Evolutionary conservation across 2,113 vertebrate genomes (phyloP), one percentile per base, ranked within the genome.

Genomic region (Fukomys damarensis): DNA sequence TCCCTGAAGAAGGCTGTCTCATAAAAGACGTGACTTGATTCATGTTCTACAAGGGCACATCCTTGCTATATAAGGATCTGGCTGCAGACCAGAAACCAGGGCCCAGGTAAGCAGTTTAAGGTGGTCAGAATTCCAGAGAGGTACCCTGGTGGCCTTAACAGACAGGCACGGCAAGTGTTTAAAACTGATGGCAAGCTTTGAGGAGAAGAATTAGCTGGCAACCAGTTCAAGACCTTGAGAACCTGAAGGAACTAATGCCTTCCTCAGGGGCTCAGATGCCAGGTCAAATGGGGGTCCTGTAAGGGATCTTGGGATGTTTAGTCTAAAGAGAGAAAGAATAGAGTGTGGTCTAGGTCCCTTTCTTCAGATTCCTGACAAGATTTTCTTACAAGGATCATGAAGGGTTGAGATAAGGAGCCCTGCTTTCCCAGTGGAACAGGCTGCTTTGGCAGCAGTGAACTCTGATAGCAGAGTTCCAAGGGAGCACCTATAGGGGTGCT

Each of bases 381-480:
- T 43, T 32, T 14, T 35, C 2, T 26, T 46, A 32, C 2, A 30
- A 79, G 22, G 14, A n/a, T 26, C 0, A 0, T 38, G 52, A 3
- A 19, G 87, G 20, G 63, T 46, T 1, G 54, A 63, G 65, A 19
- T 8, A 6, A 54, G 38, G 56, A 65, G 7, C 49, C 63, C 20
- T 6, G 17, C 41, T 7, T 7, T 13, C 7, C 72, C 30, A 8
- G 1, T 0, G 20, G 12, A 26, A 35, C 46, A 63, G 74, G 49
- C 63, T 54, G 12, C 88, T 59, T 20, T 5, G 2, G 26, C 5
- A 2, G 12, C 56, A 9, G 19, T 1, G 41, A 66, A 56, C 2
- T 66, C n/a, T 9, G 1, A 0, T 49, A 7, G 0, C n/a, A 4
- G 14, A 59, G 54, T n/a, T 13, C 77, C 32, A 41, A 59, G 80